Conservation (phyloP, 2,113 vertebrate genomes). For the Lichenostomus cassidix region DNA sequence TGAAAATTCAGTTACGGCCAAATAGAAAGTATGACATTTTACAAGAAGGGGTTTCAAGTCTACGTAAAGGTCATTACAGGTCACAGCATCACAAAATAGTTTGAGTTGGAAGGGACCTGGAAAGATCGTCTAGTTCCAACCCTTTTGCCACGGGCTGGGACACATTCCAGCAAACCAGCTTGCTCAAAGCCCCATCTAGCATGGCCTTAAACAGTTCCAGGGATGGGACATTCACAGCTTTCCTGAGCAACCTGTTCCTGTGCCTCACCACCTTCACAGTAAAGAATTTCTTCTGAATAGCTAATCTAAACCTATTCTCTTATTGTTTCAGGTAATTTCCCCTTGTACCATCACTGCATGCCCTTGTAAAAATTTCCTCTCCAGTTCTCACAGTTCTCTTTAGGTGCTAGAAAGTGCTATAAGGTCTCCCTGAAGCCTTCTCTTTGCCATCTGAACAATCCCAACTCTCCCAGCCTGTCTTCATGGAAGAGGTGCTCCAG, state of each 20-base stretch:
- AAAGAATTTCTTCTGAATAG: not conserved
- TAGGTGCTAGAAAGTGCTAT: not conserved
- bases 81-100: not conserved
- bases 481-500: not conserved
- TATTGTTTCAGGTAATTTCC: rapidly evolving
- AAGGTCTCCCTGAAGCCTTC: not conserved
- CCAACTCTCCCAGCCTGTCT: not conserved
- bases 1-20: not conserved
- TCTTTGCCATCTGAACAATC: not conserved
- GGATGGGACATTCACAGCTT: not conserved
- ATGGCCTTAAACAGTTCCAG: not conserved
- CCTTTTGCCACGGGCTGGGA: not conserved
- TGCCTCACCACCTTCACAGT: not conserved
- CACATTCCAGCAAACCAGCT: not conserved
- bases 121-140: not conserved
- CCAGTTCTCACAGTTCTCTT: not conserved
- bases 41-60: not conserved
- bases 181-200: not conserved
- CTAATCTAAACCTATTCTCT: not conserved
- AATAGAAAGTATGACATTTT: not conserved
- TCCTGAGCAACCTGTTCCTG: not conserved
- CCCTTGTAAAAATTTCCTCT: not conserved
- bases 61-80: not conserved
- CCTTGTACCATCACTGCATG: not conserved
- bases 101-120: not conserved